Evolutionary conservation across 2,888 invertebrate species (phyloP).

Genomic region (Epinotia demarniana): DNA sequence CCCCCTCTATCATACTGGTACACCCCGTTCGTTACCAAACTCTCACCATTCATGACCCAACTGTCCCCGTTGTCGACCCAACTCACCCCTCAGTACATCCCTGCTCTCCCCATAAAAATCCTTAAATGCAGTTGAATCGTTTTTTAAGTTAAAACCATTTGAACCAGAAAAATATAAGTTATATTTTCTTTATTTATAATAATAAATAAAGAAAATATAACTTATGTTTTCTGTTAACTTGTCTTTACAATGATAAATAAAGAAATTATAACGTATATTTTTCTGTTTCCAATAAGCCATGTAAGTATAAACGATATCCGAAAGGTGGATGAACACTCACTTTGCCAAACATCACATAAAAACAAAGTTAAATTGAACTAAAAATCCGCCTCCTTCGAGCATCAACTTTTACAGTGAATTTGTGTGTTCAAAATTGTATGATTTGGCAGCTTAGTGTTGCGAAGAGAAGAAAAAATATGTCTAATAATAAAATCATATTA

Average conservation of each 20-base stretch:
- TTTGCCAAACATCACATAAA: not conserved
- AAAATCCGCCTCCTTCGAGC: not conserved
- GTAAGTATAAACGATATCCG: slow-evolving; percentile 10
- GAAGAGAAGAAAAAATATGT: too few species aligned
- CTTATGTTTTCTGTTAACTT: too few species aligned
- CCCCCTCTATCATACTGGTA: not conserved
- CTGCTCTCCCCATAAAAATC: too few species aligned
- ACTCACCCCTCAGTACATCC: too few species aligned
- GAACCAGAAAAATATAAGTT: too few species aligned
- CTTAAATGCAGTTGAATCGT: too few species aligned
- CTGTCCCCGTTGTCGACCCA: not conserved
- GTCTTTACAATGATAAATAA: too few species aligned
- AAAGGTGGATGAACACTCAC: not conserved
- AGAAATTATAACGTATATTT: not conserved
- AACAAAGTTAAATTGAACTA: not conserved
- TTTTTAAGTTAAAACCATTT: too few species aligned
- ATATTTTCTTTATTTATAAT: too few species aligned
- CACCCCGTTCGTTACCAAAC: not conserved
- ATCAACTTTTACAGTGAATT: slow-evolving; percentile 1
- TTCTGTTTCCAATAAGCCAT: not conserved
- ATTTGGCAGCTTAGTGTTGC: not conserved
- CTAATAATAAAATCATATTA: too few species aligned
- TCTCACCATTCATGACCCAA: not conserved
- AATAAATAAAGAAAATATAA: too few species aligned
- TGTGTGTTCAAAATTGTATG: slow-evolving; percentile 4